Evolutionary conservation across 2,113 vertebrate species (phyloP), one percentile per base, ranked within the genome.

Genomic region (Sclerurus mexicanus): DNA sequence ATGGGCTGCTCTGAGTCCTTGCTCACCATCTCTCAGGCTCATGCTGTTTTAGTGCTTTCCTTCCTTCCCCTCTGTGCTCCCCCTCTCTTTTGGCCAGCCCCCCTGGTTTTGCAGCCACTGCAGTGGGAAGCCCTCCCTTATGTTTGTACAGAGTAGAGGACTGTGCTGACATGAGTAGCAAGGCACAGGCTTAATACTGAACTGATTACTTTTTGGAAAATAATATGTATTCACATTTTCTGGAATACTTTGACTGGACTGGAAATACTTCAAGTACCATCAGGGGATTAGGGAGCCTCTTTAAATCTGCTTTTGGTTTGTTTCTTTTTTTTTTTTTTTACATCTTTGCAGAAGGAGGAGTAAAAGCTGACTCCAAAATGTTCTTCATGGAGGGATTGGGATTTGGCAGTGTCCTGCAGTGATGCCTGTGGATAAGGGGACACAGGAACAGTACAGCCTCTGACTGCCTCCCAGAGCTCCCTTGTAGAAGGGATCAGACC

Each of bases 261-360:
- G 87, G 75, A 91, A 91, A 60, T 68, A 85, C 72, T 95, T 79
- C 71, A 78, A 85, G 35, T 52, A 52, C 44, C 66, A 68, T 66
- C 19, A 5, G 3, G 71, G 40, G 53, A 89, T 85, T 82, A 87
- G 44, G 53, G 24, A 85, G 62, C 20, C 60, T 86, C 76, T 89
- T 95, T 86, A 62, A 94, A 92, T 85, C 71, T 59, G 78, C 27
- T 85, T 92, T 90, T 83, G 53, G 50, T 93, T 87, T 85, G 47
- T 46, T 94, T 78, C 28, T 46, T 76, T 79, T 74, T 90, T 77
- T 82, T 14, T 42, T 42, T 42, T 42, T 42, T 42, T 42, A 47
- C 17, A 3, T 80, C 67, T 80, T 89, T 77, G 50, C 49, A 80
- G 72, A 79, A 85, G 49, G 76, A 72, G 62, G 58, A 85, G 78